Conservation (phyloP, 2,797 vertebrate genomes). For the Acipenser oxyrinchus region DNA sequence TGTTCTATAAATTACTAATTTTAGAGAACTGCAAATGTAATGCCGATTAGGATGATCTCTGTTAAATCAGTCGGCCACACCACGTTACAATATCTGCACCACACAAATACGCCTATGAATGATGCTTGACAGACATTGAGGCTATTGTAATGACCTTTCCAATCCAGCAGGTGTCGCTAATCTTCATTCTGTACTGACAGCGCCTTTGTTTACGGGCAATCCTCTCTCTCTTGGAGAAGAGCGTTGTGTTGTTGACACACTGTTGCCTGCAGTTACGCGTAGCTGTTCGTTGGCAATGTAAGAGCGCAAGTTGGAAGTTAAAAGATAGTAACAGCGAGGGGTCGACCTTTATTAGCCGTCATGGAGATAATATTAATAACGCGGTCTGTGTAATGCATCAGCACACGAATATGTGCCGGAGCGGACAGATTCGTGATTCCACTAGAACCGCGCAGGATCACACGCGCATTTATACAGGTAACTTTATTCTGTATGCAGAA, state of each 20-base stretch:
- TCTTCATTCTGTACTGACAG: not conserved
- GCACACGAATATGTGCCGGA: not conserved
- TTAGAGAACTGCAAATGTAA: too few relatives aligned
- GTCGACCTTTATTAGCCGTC: not conserved
- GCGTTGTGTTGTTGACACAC: slow-evolving; percentile 3
- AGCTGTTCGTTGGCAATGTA: not conserved
- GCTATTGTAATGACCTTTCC: slow-evolving; percentile 2
- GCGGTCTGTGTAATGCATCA: slow-evolving; percentile 1
- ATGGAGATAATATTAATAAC: too few relatives aligned
- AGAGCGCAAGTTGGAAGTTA: not conserved
- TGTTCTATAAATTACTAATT: too few relatives aligned
- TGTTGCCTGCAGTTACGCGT: not conserved
- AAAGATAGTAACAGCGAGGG: not conserved
- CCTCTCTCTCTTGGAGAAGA: not conserved
- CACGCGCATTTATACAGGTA: too few relatives aligned
- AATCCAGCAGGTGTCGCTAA: slow-evolving; percentile 7
- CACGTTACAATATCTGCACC: too few relatives aligned
- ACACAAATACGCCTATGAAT: not conserved
- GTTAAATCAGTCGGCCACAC: too few relatives aligned
- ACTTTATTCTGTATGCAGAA: too few relatives aligned
- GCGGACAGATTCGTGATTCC: not conserved
- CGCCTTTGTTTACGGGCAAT: not conserved
- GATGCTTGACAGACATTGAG: not conserved
- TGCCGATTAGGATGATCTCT: too few relatives aligned
- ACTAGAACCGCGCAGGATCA: not conserved